Base-by-base conservation (phyloP, 2,888 invertebrate species). In the Macrophya alboannulata region DNA sequence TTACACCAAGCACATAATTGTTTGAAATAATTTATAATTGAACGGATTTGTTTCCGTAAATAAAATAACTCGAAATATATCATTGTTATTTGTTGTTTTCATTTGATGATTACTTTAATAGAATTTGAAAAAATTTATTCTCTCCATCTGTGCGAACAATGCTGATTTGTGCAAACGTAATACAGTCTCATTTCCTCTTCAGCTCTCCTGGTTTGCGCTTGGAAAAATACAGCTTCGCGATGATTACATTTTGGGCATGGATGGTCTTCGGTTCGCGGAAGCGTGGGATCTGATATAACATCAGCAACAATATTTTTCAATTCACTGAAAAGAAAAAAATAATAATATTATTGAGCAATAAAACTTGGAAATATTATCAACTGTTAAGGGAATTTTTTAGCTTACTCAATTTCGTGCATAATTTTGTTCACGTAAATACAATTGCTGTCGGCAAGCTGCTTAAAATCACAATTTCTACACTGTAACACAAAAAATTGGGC, bases 351-450 rank as follows among this genome's bases (percentile, higher is more conserved):
- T 82, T 21, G 15, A 72, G 21, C 84, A 21, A 65, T 17, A 37
- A 43, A 85, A 45, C 72, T 71, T 31, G 48, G 12, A 43, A 85
- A 40, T 37, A 68, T 82, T 45, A 45, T 81, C 71, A 62, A 43
- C 25, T 76, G 79, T 48, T 25, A 4, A 48, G 4, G 8, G 10
- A 77, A 79, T 71, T 86, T 55, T 76, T 55, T 51, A 87, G 95
- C 96, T 95, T 94, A 97, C 97, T 99, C 99, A 87, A 99, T 99
- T 97, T 99, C 99, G 96, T 99, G 99, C 96, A 99, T 99, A 95
- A 99, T 99, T 95, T 99, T 99, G 96, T 99, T 99, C 0, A 99
- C 99, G 93, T 99, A 99, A 86, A 99, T 99, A 93, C 99, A 99
- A 92, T 99, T 99, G 85, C 99, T 99, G 92, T 99, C 99, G 0